Conservation (phyloP, 2,888 invertebrate species). For the Zele albiditarsus region DNA sequence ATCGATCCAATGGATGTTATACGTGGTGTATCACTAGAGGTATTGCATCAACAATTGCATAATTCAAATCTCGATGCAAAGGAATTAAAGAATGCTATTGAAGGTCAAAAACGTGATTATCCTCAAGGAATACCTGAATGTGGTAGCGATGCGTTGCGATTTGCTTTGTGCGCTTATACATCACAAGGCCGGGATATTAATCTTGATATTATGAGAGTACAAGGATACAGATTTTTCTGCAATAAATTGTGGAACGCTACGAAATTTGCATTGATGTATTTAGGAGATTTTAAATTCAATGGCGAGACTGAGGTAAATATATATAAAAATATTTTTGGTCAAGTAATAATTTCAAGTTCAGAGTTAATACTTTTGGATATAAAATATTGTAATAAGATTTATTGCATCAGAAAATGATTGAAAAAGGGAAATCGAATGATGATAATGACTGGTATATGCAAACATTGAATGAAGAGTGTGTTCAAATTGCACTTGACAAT, state of each 20-base stretch:
- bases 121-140: constrained; percentile 97
- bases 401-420: constrained; percentile 47
- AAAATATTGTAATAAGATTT: constrained; percentile 26
- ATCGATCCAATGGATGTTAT: constrained; percentile 98
- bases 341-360: background rate
- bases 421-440: constrained; percentile 47
- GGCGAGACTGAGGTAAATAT: constrained; percentile 61
- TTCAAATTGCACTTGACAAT: constrained; percentile 67
- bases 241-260: constrained; percentile 99
- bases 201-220: constrained; percentile 94
- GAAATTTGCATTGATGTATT: constrained; percentile 89
- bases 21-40: constrained; percentile 86
- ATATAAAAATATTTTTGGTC: background rate
- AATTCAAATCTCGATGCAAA: constrained; percentile 90
- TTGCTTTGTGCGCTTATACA: constrained; percentile 92
- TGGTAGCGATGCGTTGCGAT: constrained; percentile 94
- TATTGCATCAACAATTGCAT: constrained; percentile 82
- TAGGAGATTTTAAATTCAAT: constrained; percentile 76
- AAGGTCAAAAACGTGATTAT: constrained; percentile 75
- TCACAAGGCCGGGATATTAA: constrained; percentile 95
- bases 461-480: constrained; percentile 62
- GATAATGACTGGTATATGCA: constrained; percentile 61
- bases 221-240: constrained; percentile 97
- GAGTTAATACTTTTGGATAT: constrained; percentile 14
- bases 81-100: constrained; percentile 76